phyloP scores from a whole-genome alignment of 2,113 vertebrate genomes.

The Scophthalmus maximus region DNA sequence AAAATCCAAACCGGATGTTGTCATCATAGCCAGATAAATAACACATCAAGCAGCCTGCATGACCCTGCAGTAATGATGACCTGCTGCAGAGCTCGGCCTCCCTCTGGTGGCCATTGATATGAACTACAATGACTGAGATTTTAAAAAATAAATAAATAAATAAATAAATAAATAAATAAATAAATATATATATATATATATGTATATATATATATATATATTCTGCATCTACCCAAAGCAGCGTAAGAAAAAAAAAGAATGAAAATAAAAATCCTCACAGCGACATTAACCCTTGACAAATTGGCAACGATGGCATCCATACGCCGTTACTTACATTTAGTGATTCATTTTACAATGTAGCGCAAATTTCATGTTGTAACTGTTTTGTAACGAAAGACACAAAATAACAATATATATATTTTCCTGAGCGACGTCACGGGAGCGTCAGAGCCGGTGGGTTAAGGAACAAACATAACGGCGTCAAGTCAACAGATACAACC shows the following conservation, averaged over 20 bases:
- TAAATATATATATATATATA: no score
- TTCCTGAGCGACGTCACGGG: slow-evolving; percentile 33
- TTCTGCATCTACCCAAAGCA: background rate
- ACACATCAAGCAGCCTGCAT: no score
- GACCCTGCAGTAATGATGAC: no score
- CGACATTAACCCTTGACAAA: background rate
- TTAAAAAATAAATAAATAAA: no score
- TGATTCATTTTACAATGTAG: background rate
- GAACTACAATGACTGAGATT: background rate
- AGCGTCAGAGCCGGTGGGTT: slow-evolving; percentile 42
- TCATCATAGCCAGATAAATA: no score
- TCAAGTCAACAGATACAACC: slow-evolving; percentile 1
- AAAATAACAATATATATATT: background rate
- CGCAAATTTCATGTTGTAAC: background rate
- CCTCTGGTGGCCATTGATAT: background rate
- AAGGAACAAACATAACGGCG: background rate
- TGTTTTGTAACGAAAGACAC: background rate
- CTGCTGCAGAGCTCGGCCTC: background rate
- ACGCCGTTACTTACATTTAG: no score
- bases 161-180: no score
- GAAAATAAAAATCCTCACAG: background rate
- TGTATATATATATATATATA: no score
- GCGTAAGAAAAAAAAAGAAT: background rate
- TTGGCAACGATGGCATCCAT: background rate
- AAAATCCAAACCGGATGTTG: no score